Evolutionary conservation across 2,888 invertebrate species (phyloP).

Genomic region (Ochropleura plecta): DNA sequence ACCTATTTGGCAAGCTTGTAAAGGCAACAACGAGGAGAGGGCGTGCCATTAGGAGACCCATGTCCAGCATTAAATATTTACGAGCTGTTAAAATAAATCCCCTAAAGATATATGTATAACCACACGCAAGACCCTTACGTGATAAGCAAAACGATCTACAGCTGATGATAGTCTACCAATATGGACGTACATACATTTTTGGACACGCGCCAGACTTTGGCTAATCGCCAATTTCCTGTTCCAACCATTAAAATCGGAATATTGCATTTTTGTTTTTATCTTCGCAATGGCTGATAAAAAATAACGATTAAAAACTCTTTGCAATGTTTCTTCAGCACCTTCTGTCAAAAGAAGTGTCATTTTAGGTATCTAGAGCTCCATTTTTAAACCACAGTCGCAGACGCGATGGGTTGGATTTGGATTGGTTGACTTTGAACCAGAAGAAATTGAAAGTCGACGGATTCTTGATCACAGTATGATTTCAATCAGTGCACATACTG

Average conservation of each 20-base stretch:
- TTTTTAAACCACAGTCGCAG: background rate
- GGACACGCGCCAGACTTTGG: slow-evolving; percentile 58
- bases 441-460: background rate
- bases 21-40: background rate
- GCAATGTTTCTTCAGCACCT: background rate
- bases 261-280: slow-evolving; percentile 37
- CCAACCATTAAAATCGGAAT: slow-evolving; percentile 47
- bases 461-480: slow-evolving; percentile 18
- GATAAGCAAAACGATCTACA: slow-evolving; percentile 7
- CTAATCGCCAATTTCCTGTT: slow-evolving; percentile 61
- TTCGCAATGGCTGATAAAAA: slow-evolving; percentile 16
- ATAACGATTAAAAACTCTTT: slow-evolving; percentile 9
- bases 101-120: background rate
- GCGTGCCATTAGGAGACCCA: background rate
- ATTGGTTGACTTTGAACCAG: background rate
- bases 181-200: slow-evolving; percentile 48
- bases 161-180: slow-evolving; percentile 37
- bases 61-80: background rate
- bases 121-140: background rate
- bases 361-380: background rate
- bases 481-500: slow-evolving; percentile 17
- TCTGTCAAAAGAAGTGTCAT: background rate
- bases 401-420: no score
- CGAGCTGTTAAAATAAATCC: background rate
- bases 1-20: background rate